These are phyloP conservation scores for Parapristionchus giblindavisi DNA, from an alignment of 2,888 invertebrate species.

Conservation along the genomic window DNA sequence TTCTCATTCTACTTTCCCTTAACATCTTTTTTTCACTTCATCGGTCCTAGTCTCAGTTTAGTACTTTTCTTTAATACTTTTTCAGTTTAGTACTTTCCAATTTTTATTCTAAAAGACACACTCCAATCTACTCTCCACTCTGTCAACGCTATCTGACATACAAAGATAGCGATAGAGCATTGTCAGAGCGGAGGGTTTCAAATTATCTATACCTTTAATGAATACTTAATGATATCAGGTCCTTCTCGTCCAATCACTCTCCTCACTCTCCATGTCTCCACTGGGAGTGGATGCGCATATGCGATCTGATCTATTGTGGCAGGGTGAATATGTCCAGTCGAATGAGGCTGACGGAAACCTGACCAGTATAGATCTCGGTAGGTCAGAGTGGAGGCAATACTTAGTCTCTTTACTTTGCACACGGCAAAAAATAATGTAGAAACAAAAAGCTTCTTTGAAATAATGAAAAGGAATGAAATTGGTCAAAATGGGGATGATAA, in stretches of 20 bases:
- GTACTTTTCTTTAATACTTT: no score
- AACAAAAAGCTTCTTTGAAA: not conserved
- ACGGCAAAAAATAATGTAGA: not conserved
- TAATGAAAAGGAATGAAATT: not conserved
- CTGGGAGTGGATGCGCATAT: slow-evolving; percentile 59
- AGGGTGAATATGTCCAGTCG: slow-evolving; percentile 48
- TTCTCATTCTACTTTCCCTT: not conserved
- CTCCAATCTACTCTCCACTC: no score
- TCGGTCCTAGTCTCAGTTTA: no score
- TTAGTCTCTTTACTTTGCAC: not conserved
- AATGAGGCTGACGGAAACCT: slow-evolving; percentile 48
- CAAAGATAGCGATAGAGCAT: no score
- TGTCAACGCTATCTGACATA: no score
- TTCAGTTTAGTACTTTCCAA: no score
- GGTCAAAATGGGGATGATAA: not conserved
- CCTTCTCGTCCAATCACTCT: slow-evolving; percentile 56
- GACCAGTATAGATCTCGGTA: slow-evolving; percentile 48
- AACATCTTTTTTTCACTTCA: no score
- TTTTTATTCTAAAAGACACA: no score
- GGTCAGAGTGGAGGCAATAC: not conserved
- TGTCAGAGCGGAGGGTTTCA: no score
- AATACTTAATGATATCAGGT: slow-evolving; percentile 38
- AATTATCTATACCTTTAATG: not conserved
- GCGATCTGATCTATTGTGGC: slow-evolving; percentile 57
- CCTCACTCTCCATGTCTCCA: slow-evolving; percentile 57